phyloP scores from a whole-genome alignment of 53 echinoderm and acorn worm species.

The Holothuria scabra region DNA sequence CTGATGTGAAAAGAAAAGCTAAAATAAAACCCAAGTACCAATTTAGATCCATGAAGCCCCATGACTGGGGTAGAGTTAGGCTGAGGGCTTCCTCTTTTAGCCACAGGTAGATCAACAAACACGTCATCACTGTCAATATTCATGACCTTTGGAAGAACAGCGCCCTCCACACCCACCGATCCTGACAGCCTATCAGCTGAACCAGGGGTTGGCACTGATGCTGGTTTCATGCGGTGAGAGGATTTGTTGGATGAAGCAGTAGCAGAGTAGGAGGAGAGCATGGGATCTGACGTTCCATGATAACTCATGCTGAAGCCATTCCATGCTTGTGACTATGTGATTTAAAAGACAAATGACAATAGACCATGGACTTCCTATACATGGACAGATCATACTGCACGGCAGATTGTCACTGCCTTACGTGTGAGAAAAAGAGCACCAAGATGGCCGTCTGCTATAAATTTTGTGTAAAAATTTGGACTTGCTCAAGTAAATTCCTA shows the following conservation, averaged over 20 bases:
- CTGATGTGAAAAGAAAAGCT: neutral
- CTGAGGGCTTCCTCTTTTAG: neutral
- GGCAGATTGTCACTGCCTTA: too few relatives aligned
- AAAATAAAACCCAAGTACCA: slow-evolving; percentile 15
- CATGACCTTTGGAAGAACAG: slow-evolving; percentile 21
- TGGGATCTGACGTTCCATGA: slow-evolving; percentile 6
- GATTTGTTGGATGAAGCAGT: too few relatives aligned
- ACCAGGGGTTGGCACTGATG: too few relatives aligned
- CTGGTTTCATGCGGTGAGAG: too few relatives aligned
- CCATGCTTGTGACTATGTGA: slow-evolving; percentile 19
- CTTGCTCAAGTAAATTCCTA: too few relatives aligned
- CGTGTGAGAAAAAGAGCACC: too few relatives aligned
- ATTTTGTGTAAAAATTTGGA: too few relatives aligned
- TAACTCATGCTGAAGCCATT: neutral
- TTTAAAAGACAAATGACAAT: too few relatives aligned
- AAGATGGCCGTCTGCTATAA: too few relatives aligned
- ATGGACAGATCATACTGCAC: too few relatives aligned
- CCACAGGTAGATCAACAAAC: neutral
- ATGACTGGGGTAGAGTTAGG: neutral
- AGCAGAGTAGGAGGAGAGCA: too few relatives aligned
- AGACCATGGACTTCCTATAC: too few relatives aligned
- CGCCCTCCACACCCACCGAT: neutral
- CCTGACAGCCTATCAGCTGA: neutral
- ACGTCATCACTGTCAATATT: slow-evolving; percentile 40
- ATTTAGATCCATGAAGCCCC: slow-evolving; percentile 2